phyloP scores from a whole-genome alignment of 2,797 vertebrate species.

The Sebastes jordani region DNA sequence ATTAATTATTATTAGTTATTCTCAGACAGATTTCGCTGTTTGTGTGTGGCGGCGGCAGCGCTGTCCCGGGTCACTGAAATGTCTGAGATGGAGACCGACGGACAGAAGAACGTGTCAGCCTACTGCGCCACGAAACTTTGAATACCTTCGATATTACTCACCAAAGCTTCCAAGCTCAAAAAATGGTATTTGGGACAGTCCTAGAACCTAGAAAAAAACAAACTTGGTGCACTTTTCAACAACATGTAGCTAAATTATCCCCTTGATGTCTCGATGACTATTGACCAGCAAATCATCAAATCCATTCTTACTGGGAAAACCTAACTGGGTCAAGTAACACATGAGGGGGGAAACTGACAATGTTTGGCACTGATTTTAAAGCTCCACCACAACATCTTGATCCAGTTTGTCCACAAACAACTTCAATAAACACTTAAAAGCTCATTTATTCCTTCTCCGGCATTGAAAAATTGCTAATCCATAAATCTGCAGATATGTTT shows the following conservation, averaged over 20 bases:
- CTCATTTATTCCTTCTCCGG: not conserved
- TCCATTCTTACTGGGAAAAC: not conserved
- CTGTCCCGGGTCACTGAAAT: no score
- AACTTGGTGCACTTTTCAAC: not conserved
- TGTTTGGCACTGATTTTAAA: not conserved
- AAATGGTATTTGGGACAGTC: no score
- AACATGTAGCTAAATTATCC: not conserved
- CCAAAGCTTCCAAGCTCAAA: no score
- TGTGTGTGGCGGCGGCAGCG: no score
- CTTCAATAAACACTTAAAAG: not conserved
- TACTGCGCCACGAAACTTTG: no score
- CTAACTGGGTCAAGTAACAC: not conserved
- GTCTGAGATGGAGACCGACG: no score
- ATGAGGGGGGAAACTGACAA: not conserved
- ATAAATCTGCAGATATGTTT: conserved; percentile 4
- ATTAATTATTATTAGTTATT: no score
- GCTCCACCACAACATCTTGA: not conserved
- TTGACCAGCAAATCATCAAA: not conserved
- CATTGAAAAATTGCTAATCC: not conserved
- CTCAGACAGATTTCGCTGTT: no score
- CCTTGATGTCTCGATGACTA: not conserved
- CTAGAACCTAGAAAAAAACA: no score
- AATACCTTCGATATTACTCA: no score
- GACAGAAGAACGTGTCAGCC: no score
- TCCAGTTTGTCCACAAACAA: not conserved